Base-by-base conservation (phyloP, 2,113 vertebrate genomes). In the Hyla sarda region DNA sequence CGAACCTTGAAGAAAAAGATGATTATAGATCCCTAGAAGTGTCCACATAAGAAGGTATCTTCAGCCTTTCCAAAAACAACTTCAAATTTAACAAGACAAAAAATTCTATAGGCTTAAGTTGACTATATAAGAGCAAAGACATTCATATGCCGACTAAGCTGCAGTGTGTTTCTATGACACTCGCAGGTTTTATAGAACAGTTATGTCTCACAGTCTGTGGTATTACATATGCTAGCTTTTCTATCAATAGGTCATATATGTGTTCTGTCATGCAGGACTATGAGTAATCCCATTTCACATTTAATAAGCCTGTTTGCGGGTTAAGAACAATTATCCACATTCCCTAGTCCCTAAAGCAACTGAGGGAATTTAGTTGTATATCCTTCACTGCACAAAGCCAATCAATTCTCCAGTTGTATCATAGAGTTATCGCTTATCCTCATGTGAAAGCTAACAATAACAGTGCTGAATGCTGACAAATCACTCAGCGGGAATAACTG, bases 241-340 rank as follows among this genome's bases (percentile, higher is more conserved):
- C 25, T 1, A 54, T 34, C 56, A 14, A 28, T 80, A 60, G 34
- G 54, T 34, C 77, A 80, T 45, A 62, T 45, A 80, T 80, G 78
- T 34, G 78, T 25, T 13, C 56, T 34, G 23, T 80, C 54, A 80
- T 62, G 78, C 78, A 80, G 14, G 56, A 80, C 23, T 80, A 41
- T 1, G 34, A 62, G 56, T 80, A 80, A 80, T 80, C 52, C 77
- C 13, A 45, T 80, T 62, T 62, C 56, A 62, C 12, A 45, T 80
- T 62, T 62, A 60, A 62, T 80, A 47, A 32, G 13, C 32, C 58
- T 62, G 34, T 25, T 34, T 56, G 5, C n/a, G 54, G 30, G 10
- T 23, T 28, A 45, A 80, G 34, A 7, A 45, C 37, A 62, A 80
- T 80, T 80, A 45, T 80, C 77, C 58, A 28, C 25, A 25, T 62